Conservation (phyloP, 2,888 invertebrate genomes). For the Subacronicta megacephala region DNA sequence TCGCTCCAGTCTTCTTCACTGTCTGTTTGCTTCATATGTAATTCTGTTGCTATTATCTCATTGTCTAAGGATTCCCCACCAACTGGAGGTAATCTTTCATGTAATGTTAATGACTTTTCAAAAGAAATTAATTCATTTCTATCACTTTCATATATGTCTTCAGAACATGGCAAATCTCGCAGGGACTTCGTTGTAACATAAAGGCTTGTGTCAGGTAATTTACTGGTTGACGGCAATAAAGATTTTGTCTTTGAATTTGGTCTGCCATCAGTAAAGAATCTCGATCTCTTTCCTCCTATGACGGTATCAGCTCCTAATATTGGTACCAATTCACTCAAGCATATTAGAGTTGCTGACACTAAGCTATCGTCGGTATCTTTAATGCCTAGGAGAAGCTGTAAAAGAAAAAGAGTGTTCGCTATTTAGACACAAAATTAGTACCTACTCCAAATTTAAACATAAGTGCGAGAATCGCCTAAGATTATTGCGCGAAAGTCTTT, state of each 20-base stretch:
- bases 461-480: no score
- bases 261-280: constrained; percentile 95
- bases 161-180: constrained; percentile 77
- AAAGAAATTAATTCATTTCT: constrained; percentile 66
- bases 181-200: constrained; percentile 69
- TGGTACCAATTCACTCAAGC: constrained; percentile 95
- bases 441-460: no score
- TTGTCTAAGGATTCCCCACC: constrained; percentile 93
- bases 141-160: constrained; percentile 67
- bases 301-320: constrained; percentile 95
- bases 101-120: constrained; percentile 85
- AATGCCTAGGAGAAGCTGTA: constrained; percentile 94
- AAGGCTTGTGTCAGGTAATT: constrained; percentile 53
- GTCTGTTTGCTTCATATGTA: constrained; percentile 79
- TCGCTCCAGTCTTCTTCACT: constrained; percentile 95
- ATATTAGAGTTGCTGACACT: constrained; percentile 94
- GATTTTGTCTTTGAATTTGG: constrained; percentile 89
- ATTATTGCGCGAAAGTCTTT: no score
- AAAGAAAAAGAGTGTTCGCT: constrained; percentile 47
- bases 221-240: constrained; percentile 41
- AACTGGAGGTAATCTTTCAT: constrained; percentile 94
- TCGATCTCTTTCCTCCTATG: constrained; percentile 94
- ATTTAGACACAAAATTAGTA: no score
- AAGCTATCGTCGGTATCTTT: constrained; percentile 95
- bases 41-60: constrained; percentile 70